A percentile compares a stretch with the other conserved stretches of the same genome.
Conservation (phyloP, 2,888 invertebrate species). For the Machimus rusticus region DNA sequence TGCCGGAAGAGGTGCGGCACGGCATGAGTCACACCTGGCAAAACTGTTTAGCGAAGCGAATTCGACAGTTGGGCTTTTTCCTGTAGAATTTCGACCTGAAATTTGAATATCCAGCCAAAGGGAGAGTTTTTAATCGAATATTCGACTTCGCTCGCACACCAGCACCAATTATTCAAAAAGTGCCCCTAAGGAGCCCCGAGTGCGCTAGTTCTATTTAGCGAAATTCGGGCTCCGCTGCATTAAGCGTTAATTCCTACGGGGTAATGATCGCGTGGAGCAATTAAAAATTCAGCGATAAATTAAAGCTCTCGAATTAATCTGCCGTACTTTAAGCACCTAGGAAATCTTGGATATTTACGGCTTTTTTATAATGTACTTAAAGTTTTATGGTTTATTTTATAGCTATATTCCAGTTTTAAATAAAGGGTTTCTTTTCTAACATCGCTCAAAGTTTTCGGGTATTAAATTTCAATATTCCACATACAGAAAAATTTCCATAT, state of each 20-base stretch:
- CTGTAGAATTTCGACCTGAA: background rate
- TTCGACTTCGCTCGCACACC: background rate
- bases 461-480: no score
- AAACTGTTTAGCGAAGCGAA: background rate
- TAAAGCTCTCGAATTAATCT: background rate
- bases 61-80: background rate
- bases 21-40: background rate
- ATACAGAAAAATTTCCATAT: no score
- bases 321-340: no score
- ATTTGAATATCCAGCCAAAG: background rate
- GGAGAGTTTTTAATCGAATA: background rate
- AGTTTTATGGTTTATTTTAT: no score
- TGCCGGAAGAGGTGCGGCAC: background rate
- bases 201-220: background rate
- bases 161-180: background rate
- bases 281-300: background rate
- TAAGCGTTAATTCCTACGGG: background rate
- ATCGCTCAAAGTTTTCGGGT: no score
- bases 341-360: no score
- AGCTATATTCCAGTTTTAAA: no score
- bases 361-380: no score
- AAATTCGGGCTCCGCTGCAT: background rate
- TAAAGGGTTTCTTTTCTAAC: no score
- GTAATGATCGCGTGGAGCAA: background rate
- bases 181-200: background rate